phyloP scores from a whole-genome alignment of 2,797 vertebrate genomes.

The Morus bassanus region DNA sequence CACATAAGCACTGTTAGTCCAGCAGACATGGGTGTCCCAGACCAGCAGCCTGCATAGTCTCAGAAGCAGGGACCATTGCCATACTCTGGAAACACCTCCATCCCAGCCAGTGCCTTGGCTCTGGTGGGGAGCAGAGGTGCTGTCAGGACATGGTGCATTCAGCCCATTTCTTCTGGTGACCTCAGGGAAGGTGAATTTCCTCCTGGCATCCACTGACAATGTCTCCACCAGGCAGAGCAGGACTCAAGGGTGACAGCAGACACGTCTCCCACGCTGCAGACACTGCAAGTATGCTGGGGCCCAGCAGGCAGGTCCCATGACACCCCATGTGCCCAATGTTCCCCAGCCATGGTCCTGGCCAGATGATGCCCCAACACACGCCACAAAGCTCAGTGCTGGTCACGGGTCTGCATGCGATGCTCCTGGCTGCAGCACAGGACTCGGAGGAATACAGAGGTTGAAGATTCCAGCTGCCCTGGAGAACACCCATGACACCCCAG shows the following conservation, averaged over 20 bases:
- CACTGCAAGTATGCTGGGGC: not conserved
- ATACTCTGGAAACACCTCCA: not conserved
- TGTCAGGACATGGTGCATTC: not conserved
- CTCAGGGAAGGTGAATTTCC: not conserved
- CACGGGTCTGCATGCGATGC: not conserved
- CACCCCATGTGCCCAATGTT: not conserved
- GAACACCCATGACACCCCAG: not conserved
- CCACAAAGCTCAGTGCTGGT: not conserved
- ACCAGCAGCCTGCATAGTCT: not conserved
- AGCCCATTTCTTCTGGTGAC: not conserved
- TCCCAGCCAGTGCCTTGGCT: not conserved
- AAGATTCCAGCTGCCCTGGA: not conserved
- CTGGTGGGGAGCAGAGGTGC: not conserved
- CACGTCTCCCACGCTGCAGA: fast-evolving
- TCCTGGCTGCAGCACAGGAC: not conserved
- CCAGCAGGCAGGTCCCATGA: not conserved
- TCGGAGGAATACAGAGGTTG: not conserved
- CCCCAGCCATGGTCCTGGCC: fast-evolving
- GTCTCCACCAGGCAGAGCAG: not conserved
- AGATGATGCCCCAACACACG: not conserved
- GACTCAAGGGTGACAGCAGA: not conserved
- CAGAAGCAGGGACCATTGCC: not conserved
- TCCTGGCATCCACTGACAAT: not conserved
- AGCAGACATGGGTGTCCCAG: not conserved
- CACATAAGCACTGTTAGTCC: not conserved